Evolutionary conservation across 2,888 invertebrate genomes (phyloP).

Genomic region (Dexiosoma caninum): DNA sequence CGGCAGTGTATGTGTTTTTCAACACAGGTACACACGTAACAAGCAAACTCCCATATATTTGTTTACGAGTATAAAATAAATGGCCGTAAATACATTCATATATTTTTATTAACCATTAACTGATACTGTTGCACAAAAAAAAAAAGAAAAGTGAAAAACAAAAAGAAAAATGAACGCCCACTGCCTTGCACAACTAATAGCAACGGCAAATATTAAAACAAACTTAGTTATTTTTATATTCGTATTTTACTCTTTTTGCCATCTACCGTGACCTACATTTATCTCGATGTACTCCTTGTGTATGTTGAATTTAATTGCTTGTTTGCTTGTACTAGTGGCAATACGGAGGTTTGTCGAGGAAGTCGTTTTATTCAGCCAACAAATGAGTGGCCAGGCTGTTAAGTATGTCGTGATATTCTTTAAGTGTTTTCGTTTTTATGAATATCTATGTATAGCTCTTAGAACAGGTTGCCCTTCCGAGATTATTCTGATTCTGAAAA

Average conservation of each 20-base stretch:
- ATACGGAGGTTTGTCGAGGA: not conserved
- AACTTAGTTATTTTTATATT: slow-evolving; percentile 31
- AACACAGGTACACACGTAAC: not conserved
- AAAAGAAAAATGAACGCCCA: too few species aligned
- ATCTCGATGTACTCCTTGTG: not conserved
- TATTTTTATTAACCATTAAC: slow-evolving; percentile 54
- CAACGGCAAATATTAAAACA: slow-evolving; percentile 42
- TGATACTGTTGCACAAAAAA: slow-evolving; percentile 35
- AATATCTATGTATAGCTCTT: too few species aligned
- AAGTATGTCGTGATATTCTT: too few species aligned
- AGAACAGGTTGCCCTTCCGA: too few species aligned
- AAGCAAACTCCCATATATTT: slow-evolving; percentile 33
- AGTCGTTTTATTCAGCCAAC: not conserved
- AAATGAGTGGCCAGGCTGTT: too few species aligned
- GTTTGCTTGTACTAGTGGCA: slow-evolving; percentile 23
- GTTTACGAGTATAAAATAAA: slow-evolving; percentile 27
- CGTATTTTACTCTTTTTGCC: slow-evolving; percentile 22
- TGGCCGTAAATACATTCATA: slow-evolving; percentile 34
- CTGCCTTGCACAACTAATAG: slow-evolving; percentile 52
- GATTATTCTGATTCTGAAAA: too few species aligned
- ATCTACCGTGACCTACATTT: slow-evolving; percentile 71
- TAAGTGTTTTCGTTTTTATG: too few species aligned
- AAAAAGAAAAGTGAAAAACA: too few species aligned
- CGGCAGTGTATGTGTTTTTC: not conserved
- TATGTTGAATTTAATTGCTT: slow-evolving; percentile 7